These are phyloP conservation scores for Scomber colias DNA, from an alignment of 2,113 vertebrate genomes.

Conservation along the genomic window DNA sequence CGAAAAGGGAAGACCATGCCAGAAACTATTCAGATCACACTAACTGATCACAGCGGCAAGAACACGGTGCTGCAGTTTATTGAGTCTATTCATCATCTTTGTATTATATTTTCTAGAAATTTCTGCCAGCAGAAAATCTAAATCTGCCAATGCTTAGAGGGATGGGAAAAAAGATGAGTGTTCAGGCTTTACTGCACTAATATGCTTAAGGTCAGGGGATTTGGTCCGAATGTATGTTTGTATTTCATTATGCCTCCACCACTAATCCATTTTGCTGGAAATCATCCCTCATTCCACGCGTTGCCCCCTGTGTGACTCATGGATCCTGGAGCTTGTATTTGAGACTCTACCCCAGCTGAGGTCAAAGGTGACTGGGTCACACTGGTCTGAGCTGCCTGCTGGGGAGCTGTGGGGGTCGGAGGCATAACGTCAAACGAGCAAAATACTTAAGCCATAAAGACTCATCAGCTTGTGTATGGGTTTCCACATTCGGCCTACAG, in stretches of 20 bases:
- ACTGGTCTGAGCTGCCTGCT: slow-evolving; percentile 33
- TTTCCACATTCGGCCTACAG: slow-evolving; percentile 12
- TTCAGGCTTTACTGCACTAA: slow-evolving; percentile 48
- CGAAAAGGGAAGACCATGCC: background rate
- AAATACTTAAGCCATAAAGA: slow-evolving; percentile 4
- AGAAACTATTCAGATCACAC: slow-evolving; percentile 5
- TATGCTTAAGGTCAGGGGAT: slow-evolving; percentile 55
- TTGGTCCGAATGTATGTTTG: slow-evolving; percentile 59
- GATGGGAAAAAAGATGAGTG: slow-evolving; percentile 20
- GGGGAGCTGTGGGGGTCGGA: slow-evolving; percentile 24
- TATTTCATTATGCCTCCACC: slow-evolving; percentile 57
- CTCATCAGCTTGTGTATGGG: slow-evolving; percentile 18
- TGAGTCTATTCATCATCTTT: background rate
- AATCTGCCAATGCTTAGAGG: slow-evolving; percentile 38
- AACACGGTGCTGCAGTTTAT: background rate
- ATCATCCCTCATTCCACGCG: slow-evolving; percentile 20
- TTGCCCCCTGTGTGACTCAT: slow-evolving; percentile 40
- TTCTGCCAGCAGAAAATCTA: background rate
- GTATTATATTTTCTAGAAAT: slow-evolving; percentile 10
- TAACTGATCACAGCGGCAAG: background rate
- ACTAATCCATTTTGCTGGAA: slow-evolving; percentile 64
- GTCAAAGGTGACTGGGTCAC: slow-evolving; percentile 74
- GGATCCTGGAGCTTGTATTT: slow-evolving; percentile 42
- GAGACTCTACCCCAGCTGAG: slow-evolving; percentile 35
- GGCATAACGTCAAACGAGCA: background rate